Evolutionary conservation across 2,113 vertebrate genomes (phyloP).

Genomic region (Callipepla californica): DNA sequence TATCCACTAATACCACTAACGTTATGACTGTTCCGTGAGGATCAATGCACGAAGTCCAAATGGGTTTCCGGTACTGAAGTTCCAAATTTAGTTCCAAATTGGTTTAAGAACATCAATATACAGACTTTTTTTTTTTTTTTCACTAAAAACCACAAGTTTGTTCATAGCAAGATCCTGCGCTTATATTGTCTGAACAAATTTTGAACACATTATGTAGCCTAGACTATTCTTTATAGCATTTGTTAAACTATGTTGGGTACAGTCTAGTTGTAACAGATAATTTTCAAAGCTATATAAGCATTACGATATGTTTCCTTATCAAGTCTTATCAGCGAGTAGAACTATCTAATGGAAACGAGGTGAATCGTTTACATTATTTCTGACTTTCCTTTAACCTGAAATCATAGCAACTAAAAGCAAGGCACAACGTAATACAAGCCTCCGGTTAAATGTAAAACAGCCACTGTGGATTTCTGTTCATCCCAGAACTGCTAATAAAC

Average conservation of each 20-base stretch:
- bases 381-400: slow-evolving; percentile 18
- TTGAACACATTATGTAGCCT: not conserved
- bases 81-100: not conserved
- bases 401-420: slow-evolving; percentile 66
- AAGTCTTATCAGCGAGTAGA: not conserved
- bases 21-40: not conserved
- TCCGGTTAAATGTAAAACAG: slow-evolving; percentile 45
- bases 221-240: not conserved
- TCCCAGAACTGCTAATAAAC: slow-evolving; percentile 26
- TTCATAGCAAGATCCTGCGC: not conserved
- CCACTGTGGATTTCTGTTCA: not conserved
- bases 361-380: not conserved
- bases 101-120: not conserved
- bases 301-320: not conserved
- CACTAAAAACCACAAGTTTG: not conserved
- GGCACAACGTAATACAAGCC: slow-evolving; percentile 70
- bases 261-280: not conserved
- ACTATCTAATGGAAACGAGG: slow-evolving; percentile 7
- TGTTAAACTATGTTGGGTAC: not conserved
- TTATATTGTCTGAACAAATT: not conserved
- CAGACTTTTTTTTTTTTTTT: not conserved
- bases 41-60: not conserved
- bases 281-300: not conserved
- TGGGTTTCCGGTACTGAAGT: not conserved
- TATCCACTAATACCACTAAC: not conserved